phyloP scores from a whole-genome alignment of 2,113 vertebrate species.

The Psettodes erumei region DNA sequence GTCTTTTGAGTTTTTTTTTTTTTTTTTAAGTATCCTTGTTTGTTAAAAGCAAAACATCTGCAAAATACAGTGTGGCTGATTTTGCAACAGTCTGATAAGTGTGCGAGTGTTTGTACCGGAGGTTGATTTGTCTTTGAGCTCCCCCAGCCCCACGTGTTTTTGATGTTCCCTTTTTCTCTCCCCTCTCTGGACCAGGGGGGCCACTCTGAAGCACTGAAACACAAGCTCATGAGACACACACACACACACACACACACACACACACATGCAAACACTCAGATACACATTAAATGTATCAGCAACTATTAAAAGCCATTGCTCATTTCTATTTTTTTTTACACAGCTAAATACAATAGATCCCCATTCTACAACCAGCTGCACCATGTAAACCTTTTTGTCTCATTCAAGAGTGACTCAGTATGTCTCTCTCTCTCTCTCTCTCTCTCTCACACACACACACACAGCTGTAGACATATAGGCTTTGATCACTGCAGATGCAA shows the following conservation, averaged over 20 bases:
- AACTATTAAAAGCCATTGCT: constrained; percentile 49
- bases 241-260: constrained; percentile 31
- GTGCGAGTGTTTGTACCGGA: constrained; percentile 44
- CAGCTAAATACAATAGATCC: constrained; percentile 40
- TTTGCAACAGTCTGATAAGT: constrained; percentile 42
- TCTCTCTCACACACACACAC: neutral
- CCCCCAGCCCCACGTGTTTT: constrained; percentile 77
- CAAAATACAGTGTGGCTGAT: constrained; percentile 64
- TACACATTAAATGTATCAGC: constrained; percentile 12
- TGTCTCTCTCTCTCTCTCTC: neutral
- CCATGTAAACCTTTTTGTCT: constrained; percentile 70
- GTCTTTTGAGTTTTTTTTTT: constrained; percentile 56
- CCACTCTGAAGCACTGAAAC: constrained; percentile 68
- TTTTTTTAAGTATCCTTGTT: constrained; percentile 47
- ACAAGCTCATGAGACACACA: constrained; percentile 32
- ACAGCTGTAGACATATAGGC: constrained; percentile 60
- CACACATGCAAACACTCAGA: constrained; percentile 24
- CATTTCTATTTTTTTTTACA: constrained; percentile 47
- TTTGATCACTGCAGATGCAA: constrained; percentile 73
- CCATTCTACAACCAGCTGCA: constrained; percentile 56
- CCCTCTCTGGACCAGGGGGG: constrained; percentile 62
- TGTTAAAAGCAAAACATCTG: constrained; percentile 56
- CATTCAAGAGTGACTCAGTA: constrained; percentile 57
- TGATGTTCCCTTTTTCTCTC: constrained; percentile 75
- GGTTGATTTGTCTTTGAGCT: constrained; percentile 69